These are phyloP conservation scores for Lithophane socia DNA, from an alignment of 2,888 invertebrate species.

Conservation along the genomic window DNA sequence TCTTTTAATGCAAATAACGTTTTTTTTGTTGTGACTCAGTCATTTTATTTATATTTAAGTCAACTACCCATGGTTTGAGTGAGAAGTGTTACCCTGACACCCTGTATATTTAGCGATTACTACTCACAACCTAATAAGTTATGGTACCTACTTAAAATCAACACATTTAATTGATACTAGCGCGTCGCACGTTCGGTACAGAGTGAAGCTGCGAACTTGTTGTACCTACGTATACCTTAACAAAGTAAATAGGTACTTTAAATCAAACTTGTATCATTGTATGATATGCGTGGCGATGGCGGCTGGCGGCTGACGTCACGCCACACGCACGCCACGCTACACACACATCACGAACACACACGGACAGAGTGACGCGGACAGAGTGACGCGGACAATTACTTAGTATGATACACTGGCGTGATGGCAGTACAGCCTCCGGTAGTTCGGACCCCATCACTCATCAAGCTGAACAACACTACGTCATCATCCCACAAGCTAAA, in stretches of 20 bases:
- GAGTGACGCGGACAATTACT: constrained; percentile 7
- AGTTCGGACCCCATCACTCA: not conserved
- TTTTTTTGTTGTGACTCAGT: no score
- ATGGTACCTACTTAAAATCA: no score
- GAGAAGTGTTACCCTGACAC: no score
- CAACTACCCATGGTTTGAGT: no score
- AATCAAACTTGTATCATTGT: constrained; percentile 67
- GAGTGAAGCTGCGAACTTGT: constrained; percentile 2
- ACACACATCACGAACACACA: constrained; percentile 23
- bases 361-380: not conserved
- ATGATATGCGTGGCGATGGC: constrained; percentile 48
- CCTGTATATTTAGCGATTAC: no score
- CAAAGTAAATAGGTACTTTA: constrained; percentile 56
- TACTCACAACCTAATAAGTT: no score
- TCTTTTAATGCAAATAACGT: no score
- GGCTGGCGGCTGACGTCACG: not conserved
- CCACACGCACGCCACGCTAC: constrained; percentile 19
- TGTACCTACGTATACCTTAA: no score
- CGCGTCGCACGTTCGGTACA: no score
- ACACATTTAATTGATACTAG: no score
- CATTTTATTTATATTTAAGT: no score
- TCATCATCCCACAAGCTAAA: not conserved
- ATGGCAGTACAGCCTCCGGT: constrained; percentile 30
- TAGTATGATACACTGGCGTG: constrained; percentile 51
- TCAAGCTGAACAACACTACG: not conserved